Conservation (phyloP, 2,888 invertebrate genomes). For the Clostera curtula region DNA sequence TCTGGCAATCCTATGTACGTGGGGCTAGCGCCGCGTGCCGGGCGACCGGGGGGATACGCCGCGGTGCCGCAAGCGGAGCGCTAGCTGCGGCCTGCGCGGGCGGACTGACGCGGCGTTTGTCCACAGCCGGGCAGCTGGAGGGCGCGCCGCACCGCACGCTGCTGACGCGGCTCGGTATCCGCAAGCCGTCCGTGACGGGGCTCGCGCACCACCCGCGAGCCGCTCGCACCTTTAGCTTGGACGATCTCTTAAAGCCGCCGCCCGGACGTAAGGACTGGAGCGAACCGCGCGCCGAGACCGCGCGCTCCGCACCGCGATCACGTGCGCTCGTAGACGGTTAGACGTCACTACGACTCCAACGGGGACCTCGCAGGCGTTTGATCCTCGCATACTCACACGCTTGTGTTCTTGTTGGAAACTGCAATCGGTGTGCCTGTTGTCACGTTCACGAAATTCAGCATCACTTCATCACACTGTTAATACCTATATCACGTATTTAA, state of each 20-base stretch:
- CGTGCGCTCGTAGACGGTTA: constrained; percentile 5
- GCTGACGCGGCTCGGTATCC: constrained; percentile 89
- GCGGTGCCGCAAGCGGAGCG: constrained; percentile 23
- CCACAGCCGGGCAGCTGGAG: constrained; percentile 65
- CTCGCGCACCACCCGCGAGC: constrained; percentile 82
- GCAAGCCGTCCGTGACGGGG: constrained; percentile 90
- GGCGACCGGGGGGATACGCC: constrained; percentile 41
- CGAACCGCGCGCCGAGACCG: constrained; percentile 56
- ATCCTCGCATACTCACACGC: too few relatives aligned
- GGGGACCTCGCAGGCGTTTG: too few relatives aligned
- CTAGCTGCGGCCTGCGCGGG: constrained; percentile 21
- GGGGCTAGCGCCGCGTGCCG: constrained; percentile 49
- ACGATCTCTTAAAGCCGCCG: constrained; percentile 90
- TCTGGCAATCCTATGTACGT: constrained; percentile 50
- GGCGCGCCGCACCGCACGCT: constrained; percentile 78
- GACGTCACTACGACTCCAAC: constrained; percentile 15
- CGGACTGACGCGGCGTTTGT: constrained; percentile 57
- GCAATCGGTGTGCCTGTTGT: too few relatives aligned
- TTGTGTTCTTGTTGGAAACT: too few relatives aligned
- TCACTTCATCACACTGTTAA: too few relatives aligned
- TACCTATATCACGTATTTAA: too few relatives aligned
- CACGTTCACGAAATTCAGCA: too few relatives aligned
- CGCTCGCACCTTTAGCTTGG: constrained; percentile 90
- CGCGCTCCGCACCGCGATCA: constrained; percentile 48
- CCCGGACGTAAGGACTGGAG: constrained; percentile 84